A percentile compares a stretch with the other conserved stretches of the same genome.
These are phyloP conservation scores for Diorhabda sublineata DNA, from an alignment of 1,140 invertebrate genomes.

Conservation along the genomic window DNA sequence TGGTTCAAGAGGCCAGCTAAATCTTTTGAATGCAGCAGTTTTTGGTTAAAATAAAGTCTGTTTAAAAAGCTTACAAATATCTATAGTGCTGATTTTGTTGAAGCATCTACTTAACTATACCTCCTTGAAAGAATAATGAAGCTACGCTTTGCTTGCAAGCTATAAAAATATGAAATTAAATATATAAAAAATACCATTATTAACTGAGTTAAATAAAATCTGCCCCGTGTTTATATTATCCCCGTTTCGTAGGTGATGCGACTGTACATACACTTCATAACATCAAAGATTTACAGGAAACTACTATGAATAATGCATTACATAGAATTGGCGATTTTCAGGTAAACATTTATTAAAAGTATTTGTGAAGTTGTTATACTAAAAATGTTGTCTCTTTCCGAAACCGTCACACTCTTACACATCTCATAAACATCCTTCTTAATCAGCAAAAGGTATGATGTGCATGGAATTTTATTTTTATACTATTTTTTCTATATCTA, in stretches of 20 bases:
- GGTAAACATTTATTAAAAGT: conserved; percentile 41
- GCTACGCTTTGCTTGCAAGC: too few species aligned
- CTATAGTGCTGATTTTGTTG: too few species aligned
- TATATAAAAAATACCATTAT: too few species aligned
- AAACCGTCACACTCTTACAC: conserved; percentile 17
- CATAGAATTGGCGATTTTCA: conserved; percentile 58
- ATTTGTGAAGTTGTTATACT: neutral
- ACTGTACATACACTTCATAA: conserved; percentile 44
- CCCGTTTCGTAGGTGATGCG: conserved; percentile 33
- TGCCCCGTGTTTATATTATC: neutral
- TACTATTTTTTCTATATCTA: neutral
- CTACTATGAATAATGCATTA: conserved; percentile 55
- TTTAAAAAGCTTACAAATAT: too few species aligned
- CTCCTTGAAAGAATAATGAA: too few species aligned
- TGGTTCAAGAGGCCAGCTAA: too few species aligned
- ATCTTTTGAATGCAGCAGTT: too few species aligned
- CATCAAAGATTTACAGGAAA: conserved; percentile 53
- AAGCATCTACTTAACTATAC: too few species aligned
- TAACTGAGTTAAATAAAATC: too few species aligned
- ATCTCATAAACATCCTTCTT: conserved; percentile 16
- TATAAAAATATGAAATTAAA: too few species aligned
- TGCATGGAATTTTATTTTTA: conserved; percentile 15
- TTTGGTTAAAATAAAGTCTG: too few species aligned
- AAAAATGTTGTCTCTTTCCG: conserved; percentile 7
- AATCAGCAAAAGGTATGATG: conserved; percentile 16